A percentile compares a stretch with the other conserved stretches of the same genome.
Evolutionary conservation across 2,888 invertebrate species (phyloP).

Genomic region (Horisme vitalbata): DNA sequence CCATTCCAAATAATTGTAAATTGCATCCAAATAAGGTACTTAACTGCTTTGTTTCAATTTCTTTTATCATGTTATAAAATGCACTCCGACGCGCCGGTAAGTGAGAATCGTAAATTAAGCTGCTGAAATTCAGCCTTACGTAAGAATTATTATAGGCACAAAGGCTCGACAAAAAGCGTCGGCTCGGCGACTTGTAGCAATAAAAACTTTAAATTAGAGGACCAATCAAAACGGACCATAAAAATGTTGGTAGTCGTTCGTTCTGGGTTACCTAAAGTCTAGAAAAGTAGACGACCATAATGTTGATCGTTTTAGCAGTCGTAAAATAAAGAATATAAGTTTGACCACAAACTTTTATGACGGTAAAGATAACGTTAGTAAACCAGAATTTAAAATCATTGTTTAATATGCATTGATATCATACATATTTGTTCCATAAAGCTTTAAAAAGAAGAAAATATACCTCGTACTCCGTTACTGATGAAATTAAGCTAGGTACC

Average conservation of each 20-base stretch:
- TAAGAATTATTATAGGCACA: slow-evolving; percentile 41
- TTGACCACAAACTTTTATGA: slow-evolving; percentile 19
- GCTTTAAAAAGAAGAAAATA: too few species aligned
- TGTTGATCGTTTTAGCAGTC: slow-evolving; percentile 13
- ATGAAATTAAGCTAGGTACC: too few species aligned
- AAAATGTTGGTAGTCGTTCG: slow-evolving; percentile 32
- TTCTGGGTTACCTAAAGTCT: slow-evolving; percentile 13
- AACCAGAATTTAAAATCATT: background rate
- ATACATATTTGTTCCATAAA: too few species aligned
- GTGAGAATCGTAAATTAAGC: background rate
- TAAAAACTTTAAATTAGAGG: slow-evolving; percentile 52
- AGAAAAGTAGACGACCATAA: slow-evolving; percentile 13
- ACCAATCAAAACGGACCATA: slow-evolving; percentile 38
- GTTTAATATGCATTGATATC: background rate
- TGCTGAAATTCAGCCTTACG: slow-evolving; percentile 21
- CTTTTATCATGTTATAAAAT: background rate
- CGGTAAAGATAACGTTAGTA: slow-evolving; percentile 1
- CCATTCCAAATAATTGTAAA: too few species aligned
- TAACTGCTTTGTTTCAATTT: background rate
- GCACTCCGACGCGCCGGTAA: too few species aligned
- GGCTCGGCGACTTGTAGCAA: slow-evolving; percentile 46
- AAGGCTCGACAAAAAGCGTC: slow-evolving; percentile 36
- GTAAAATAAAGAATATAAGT: slow-evolving; percentile 19
- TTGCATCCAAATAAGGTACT: too few species aligned
- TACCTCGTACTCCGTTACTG: too few species aligned